These are phyloP conservation scores for Drosophila dives DNA, from an alignment of 2,888 invertebrate genomes.

Conservation along the genomic window DNA sequence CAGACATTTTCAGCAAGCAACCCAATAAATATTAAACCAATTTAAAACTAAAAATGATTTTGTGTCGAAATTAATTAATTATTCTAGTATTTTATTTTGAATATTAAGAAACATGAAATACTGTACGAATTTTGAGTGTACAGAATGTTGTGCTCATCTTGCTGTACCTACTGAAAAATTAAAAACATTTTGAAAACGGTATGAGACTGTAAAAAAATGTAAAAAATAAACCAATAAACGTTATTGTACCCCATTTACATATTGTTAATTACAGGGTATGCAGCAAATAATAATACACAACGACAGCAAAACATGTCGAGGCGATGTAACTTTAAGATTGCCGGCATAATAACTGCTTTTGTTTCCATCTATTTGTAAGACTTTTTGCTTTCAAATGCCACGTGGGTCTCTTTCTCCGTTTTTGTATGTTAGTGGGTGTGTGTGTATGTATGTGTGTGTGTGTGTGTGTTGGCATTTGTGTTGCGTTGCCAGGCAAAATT, in stretches of 20 bases:
- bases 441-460: neutral
- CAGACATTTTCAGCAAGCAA: neutral
- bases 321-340: slow-evolving; percentile 44
- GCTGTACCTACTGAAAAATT: too few relatives aligned
- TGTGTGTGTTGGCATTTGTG: neutral
- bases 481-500: slow-evolving; percentile 51
- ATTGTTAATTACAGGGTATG: slow-evolving; percentile 25
- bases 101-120: neutral
- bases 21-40: neutral
- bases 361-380: slow-evolving; percentile 29
- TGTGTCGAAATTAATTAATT: neutral
- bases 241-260: neutral
- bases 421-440: neutral
- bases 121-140: neutral
- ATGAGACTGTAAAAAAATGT: neutral
- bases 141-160: neutral
- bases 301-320: slow-evolving; percentile 24
- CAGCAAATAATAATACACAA: slow-evolving; percentile 30
- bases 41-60: neutral
- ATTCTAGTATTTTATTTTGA: neutral
- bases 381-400: slow-evolving; percentile 38
- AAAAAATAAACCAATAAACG: neutral
- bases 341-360: slow-evolving; percentile 49
- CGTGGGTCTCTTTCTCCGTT: neutral
- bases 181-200: neutral